Evolutionary conservation across 1,140 invertebrate species (phyloP), one percentile per base, ranked within the genome.

Genomic region (Battus philenor): DNA sequence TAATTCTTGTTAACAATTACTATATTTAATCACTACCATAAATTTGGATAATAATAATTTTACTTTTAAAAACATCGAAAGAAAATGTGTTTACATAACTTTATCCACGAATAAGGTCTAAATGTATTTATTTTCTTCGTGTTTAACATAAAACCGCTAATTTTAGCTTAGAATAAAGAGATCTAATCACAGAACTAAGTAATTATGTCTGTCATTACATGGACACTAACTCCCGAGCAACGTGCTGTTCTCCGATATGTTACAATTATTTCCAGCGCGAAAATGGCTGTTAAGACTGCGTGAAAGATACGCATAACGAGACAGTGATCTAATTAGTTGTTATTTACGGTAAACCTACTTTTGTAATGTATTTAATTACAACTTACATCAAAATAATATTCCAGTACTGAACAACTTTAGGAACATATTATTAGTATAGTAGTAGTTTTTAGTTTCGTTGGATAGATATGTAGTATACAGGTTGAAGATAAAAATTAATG

Each of bases 271-370:
- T 46, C 38, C 34, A 26, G 20, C 38, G 47, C 41, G 38, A 44
- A 49, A 44, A 36, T 43, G 20, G 22, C n/a, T 27, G 36, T 39
- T 26, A 27, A 39, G 20, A 27, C 36, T 39, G 36, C 59, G 55
- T 59, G 59, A 56, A 61, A 51, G 59, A 58, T 52, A 47, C 56
- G 44, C 47, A 53, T 46, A 47, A 47, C 51, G 34, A 50, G 47
- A 59, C 48, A 56, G 11, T 39, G 36, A 27, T 38, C 48, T 53
- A 64, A 64, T 68, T 68, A 64, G 52, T 58, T 52, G 64, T 59
- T 54, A 59, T 64, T 54, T 64, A 64, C 57, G 50, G 57, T 55
- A 59, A 64, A 60, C 64, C 57, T 36, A 68, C 54, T 58, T 64
- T 46, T 43, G 17, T 36, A 7, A 20, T 36, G 13, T 22, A 38